Base-by-base conservation (phyloP, 1,140 invertebrate species). In the Leptinotarsa undecemlineata region DNA sequence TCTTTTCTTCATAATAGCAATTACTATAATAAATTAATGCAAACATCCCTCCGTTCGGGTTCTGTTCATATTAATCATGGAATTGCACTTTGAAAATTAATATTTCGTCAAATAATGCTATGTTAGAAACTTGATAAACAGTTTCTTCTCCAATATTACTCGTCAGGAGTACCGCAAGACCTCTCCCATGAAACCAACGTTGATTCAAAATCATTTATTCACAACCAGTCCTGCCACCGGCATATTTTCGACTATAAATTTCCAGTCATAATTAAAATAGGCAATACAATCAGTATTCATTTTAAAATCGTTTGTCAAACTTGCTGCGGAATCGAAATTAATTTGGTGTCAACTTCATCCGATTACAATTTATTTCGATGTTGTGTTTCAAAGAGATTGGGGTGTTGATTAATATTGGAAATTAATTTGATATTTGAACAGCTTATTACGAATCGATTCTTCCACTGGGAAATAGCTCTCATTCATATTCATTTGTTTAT, bases 331-430 rank as follows among this genome's bases (percentile, higher is more conserved):
- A 64, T 68, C 68, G 70, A 72, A 74, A 78, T 78, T 77, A 78
- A 78, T 78, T 78, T 73, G 72, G 77, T 77, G 77, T 77, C 77
- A 78, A 78, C 76, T 62, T 76, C 75, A 77, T 77, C 75, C 74
- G 75, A 78, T 78, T 74, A 68, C 75, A 68, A 77, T 72, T 71
- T 77, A 74, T 76, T 74, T 26, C 33, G 23, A 42, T 67, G 33
- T 33, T 75, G 21, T 47, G 21, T 63, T 47, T 61, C 15, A 51
- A 26, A 67, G 73, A 61, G 26, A 57, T 68, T 69, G 51, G 48
- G 33, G 19, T 48, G 61, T 19, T 70, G n/a, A 70, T 70, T 70
- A 42, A 70, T 70, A 70, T 48, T 70, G 42, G 23, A 48, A 21
- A 47, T 21, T 42, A 19, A 70, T 21, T 42, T 48, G 48, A 20